phyloP scores from a whole-genome alignment of 2,888 invertebrate species.

The Andrena haemorrhoa region DNA sequence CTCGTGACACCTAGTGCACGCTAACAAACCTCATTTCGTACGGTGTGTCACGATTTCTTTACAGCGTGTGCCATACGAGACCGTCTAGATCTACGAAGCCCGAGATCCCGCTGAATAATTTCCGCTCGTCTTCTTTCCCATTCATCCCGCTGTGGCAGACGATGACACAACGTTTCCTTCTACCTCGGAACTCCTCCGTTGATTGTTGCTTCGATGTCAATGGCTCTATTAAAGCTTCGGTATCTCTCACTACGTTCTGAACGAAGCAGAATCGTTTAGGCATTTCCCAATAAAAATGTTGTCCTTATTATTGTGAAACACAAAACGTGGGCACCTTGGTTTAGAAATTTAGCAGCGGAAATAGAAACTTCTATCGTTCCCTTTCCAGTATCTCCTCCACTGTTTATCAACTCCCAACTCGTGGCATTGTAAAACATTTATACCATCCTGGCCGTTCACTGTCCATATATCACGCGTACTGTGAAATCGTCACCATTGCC shows the following conservation, averaged over 20 bases:
- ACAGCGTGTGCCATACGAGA: constrained; percentile 16
- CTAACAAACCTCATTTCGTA: constrained; percentile 62
- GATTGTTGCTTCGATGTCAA: constrained; percentile 28
- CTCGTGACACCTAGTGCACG: constrained; percentile 65
- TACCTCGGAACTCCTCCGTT: constrained; percentile 7
- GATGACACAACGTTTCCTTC: constrained; percentile 39
- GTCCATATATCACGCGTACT: constrained; percentile 33
- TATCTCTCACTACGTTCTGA: background rate
- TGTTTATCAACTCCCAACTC: background rate
- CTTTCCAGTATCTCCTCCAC: no score
- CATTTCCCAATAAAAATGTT: no score
- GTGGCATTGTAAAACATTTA: constrained; percentile 27
- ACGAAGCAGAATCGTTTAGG: background rate
- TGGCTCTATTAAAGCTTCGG: constrained; percentile 35
- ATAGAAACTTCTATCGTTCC: no score
- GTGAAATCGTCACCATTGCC: constrained; percentile 48
- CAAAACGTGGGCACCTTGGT: no score
- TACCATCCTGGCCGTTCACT: background rate
- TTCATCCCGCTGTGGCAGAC: constrained; percentile 36
- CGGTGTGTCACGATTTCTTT: constrained; percentile 64
- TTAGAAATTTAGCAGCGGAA: no score
- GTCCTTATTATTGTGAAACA: no score
- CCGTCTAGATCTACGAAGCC: constrained; percentile 18
- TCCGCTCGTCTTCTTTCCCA: constrained; percentile 34
- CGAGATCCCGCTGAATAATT: constrained; percentile 45